A percentile compares a stretch with the other conserved stretches of the same genome.
These are phyloP conservation scores for Crenichthys baileyi DNA, from an alignment of 2,797 vertebrate species.

Conservation along the genomic window DNA sequence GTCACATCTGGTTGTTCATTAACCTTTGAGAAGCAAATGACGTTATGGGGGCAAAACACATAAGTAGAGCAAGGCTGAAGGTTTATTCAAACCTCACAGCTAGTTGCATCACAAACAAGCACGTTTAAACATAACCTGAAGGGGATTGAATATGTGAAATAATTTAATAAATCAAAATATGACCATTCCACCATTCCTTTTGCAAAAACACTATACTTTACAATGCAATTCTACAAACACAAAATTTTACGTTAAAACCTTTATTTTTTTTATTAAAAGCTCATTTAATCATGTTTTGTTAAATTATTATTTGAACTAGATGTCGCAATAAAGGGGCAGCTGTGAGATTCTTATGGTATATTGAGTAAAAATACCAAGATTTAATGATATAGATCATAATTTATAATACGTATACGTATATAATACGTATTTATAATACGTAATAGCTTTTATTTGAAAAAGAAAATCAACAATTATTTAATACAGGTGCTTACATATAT, in stretches of 20 bases:
- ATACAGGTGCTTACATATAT: background rate
- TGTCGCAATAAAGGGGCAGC: no score
- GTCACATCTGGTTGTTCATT: constrained; percentile 51
- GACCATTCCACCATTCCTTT: background rate
- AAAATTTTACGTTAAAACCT: background rate
- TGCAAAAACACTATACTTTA: background rate
- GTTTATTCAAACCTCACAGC: background rate
- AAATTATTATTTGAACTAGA: background rate
- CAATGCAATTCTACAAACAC: background rate
- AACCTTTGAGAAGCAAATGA: constrained; percentile 27
- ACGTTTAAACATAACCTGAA: background rate
- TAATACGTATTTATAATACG: no score
- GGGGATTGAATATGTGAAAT: background rate
- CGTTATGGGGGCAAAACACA: constrained; percentile 31
- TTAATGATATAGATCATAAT: background rate
- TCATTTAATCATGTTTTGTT: background rate
- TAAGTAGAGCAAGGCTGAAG: constrained; percentile 29
- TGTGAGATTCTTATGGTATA: no score
- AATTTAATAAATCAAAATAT: no score
- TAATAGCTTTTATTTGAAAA: background rate
- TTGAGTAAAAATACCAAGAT: background rate
- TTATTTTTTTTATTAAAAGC: background rate
- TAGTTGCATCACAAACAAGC: background rate
- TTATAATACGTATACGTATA: no score
- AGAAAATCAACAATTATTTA: background rate